Base-by-base conservation (phyloP, 2,113 vertebrate genomes). In the Manacus vitellinus region DNA sequence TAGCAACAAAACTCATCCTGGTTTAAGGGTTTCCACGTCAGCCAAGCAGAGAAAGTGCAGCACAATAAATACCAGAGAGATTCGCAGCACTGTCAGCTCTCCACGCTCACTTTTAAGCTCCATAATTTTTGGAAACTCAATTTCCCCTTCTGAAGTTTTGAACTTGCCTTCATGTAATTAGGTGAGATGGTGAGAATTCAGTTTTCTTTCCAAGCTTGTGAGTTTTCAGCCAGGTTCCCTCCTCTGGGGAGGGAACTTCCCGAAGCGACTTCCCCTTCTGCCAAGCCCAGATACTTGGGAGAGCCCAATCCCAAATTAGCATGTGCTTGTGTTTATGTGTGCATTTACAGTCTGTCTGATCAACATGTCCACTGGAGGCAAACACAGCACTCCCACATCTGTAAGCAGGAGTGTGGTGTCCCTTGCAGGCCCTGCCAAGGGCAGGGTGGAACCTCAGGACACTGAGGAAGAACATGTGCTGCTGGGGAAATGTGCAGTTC, bases 121-220 rank as follows among this genome's bases (percentile, higher is more conserved):
- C 41, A 24, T 14, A 5, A 11, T 46, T 67, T 67, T 22, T 87
- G 49, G 41, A 77, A 89, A 68, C 27, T 43, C 30, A 2, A 8
- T 78, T 92, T 89, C 33, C 39, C 75, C 33, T 92, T 44, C 62
- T 78, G 13, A 67, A 52, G 80, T 47, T 47, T 94, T 92, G 56
- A 84, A 47, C 81, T 82, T 30, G 11, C 11, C 27, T 96, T 79
- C 24, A 8, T 82, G 37, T 87, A 79, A 82, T 77, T 89, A 94
- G 61, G 81, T 80, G 90, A 93, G 81, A 85, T 28, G 47, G n/a
- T 84, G 76, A 87, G 89, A 95, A 83, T 86, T 81, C 66, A 16
- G 54, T 88, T 92, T 86, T 62, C 39, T 75, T 85, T 76, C 86
- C 73, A 59, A 22, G 62, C 71, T 62, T n/a, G 6, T 1, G 30